phyloP scores from a whole-genome alignment of 92 coral and sea anemone species.

The Epizoanthus fatuus region DNA sequence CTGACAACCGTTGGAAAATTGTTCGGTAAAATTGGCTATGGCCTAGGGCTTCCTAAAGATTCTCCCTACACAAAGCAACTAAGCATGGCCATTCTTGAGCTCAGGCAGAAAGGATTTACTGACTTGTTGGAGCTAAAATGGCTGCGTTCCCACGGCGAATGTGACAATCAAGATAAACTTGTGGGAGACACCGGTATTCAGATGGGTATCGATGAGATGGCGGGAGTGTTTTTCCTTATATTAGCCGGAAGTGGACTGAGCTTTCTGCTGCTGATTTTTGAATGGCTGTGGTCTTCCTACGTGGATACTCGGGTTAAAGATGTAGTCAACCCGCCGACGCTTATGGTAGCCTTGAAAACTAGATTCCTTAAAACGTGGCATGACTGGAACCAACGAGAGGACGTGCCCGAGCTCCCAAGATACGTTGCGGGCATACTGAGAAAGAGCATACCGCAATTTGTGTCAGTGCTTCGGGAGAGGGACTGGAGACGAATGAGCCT shows the following conservation, averaged over 20 bases:
- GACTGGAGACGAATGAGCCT: constrained; percentile 12
- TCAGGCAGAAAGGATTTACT: constrained; percentile 79
- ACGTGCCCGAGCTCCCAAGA: constrained; percentile 70
- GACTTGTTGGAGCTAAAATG: constrained; percentile 81
- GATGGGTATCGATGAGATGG: constrained; percentile 75
- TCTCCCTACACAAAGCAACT: constrained; percentile 86
- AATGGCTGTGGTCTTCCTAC: constrained; percentile 80
- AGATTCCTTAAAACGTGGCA: constrained; percentile 73
- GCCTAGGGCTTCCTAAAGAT: constrained; percentile 86
- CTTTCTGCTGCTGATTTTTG: constrained; percentile 68
- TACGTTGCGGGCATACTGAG: constrained; percentile 23
- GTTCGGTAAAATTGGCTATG: constrained; percentile 87
- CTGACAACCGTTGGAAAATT: constrained; percentile 78
- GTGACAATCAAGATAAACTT: constrained; percentile 3
- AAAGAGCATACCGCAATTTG: constrained; percentile 8
- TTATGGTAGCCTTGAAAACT: constrained; percentile 55
- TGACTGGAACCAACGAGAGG: constrained; percentile 84
- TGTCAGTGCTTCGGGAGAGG: neutral
- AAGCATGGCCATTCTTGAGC: constrained; percentile 77
- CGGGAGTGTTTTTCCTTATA: constrained; percentile 80
- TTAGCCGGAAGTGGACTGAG: constrained; percentile 76
- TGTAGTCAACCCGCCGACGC: constrained; percentile 38
- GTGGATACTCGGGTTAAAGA: constrained; percentile 60
- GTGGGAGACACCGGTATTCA: constrained; percentile 44
- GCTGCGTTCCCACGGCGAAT: constrained; percentile 76